Percentiles rank a stretch among this genome's conserved stretches.
Evolutionary conservation across 1,140 invertebrate genomes (phyloP).

Genomic region (Microvelia longipes): DNA sequence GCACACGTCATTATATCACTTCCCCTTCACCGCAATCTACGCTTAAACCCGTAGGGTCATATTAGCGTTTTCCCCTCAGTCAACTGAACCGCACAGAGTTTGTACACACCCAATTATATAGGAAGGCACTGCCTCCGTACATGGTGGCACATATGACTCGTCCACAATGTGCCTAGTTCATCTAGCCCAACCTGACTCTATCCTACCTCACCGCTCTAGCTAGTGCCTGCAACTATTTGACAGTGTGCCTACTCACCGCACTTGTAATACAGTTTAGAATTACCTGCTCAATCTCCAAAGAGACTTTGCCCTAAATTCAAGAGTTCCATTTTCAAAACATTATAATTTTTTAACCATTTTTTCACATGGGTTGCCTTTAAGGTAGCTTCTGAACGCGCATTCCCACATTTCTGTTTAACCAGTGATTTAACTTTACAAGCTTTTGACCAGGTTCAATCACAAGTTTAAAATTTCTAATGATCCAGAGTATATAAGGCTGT

Average conservation of each 20-base stretch:
- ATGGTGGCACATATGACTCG: no score
- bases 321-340: not conserved
- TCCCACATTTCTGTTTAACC: not conserved
- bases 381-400: not conserved
- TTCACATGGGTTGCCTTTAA: not conserved
- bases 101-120: no score
- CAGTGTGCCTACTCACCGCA: no score
- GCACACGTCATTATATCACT: not conserved
- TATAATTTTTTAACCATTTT: not conserved
- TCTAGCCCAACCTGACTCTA: no score
- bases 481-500: not conserved
- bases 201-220: no score
- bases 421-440: not conserved
- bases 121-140: no score
- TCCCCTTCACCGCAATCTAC: not conserved
- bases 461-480: not conserved
- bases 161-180: no score
- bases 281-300: not conserved
- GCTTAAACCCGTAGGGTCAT: no score
- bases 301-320: not conserved
- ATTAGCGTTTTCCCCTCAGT: no score
- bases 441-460: not conserved
- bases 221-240: no score
- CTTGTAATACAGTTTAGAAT: not conserved
- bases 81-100: no score